Base-by-base conservation (phyloP, 2,797 vertebrate genomes). In the Chiroxiphia lanceolata region DNA sequence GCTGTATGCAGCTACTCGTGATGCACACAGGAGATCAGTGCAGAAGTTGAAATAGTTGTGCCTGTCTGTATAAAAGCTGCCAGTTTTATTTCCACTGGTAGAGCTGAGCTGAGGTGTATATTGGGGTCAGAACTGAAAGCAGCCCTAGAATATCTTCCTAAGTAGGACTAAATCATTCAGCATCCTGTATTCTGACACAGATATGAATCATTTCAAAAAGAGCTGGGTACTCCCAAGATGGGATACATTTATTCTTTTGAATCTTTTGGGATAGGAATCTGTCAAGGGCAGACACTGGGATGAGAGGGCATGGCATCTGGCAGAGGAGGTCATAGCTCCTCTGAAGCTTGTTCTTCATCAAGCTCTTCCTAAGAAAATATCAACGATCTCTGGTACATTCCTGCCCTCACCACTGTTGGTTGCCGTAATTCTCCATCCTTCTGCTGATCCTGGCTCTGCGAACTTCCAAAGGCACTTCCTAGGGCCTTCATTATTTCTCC, bases 101-200 rank as follows among this genome's bases (percentile, higher is more conserved):
- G 44, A 76, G 74, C 54, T 93, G 56, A 88, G 54, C 34, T 83
- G 81, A 93, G 40, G 26, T 60, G 27, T 78, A 14, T 70, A 42
- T 12, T 79, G 67, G n/a, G 81, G 77, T 89, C 88, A 76, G 63
- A 71, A 84, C 70, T 94, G 77, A 63, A 92, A 90, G 77, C 61
- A 78, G 63, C 47, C 31, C 31, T 82, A 56, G 44, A 87, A 72
- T 79, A 87, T 82, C 31, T 79, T 76, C 47, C 38, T 29, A 94
- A 93, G 54, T 7, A 94, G 44, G 63, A 70, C 26, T 48, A 92
- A 93, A 87, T 85, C 27, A 44, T 90, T 80, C 75, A 83, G 38
- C 56, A 61, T 70, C 51, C 86, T 82, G 31, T 69, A n/a, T 47
- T 21, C 65, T 80, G 71, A 53, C 51, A 89, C 54, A 67, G 21